Percentiles rank a stretch among this genome's conserved stretches.
Conservation (phyloP, 2,888 invertebrate species). For the Aphrophora alni region DNA sequence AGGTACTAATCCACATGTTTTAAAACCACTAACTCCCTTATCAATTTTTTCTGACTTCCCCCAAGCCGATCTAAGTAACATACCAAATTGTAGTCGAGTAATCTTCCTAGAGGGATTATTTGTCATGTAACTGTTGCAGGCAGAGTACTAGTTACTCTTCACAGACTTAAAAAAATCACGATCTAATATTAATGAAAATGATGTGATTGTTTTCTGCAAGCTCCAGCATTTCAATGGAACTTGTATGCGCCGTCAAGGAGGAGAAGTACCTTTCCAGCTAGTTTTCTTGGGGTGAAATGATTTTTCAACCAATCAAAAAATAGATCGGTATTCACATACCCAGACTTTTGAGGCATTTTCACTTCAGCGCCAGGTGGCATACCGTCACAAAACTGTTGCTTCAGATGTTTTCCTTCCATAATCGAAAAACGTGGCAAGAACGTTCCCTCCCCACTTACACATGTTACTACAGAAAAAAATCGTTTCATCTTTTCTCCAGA, state of each 20-base stretch:
- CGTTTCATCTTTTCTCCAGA: no score
- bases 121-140: not conserved
- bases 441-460: no score
- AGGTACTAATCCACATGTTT: constrained; percentile 1
- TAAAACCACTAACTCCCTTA: constrained; percentile 1
- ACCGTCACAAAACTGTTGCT: no score
- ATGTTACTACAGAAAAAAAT: no score
- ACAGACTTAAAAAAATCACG: no score
- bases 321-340: not conserved
- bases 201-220: no score
- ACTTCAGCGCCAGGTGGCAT: constrained; percentile 14
- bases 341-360: constrained; percentile 11
- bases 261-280: constrained; percentile 1
- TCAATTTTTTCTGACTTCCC: constrained; percentile 1
- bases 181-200: no score
- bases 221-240: no score
- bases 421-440: no score
- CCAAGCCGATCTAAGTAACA: not conserved
- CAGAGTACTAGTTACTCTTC: no score
- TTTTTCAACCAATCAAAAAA: constrained; percentile 9
- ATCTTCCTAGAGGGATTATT: constrained; percentile 10
- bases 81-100: constrained; percentile 6
- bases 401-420: no score
- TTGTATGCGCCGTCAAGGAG: not conserved
- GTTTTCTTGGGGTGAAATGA: constrained; percentile 5